These are phyloP conservation scores for Gallinago media DNA, from an alignment of 2,113 vertebrate genomes.

Conservation along the genomic window DNA sequence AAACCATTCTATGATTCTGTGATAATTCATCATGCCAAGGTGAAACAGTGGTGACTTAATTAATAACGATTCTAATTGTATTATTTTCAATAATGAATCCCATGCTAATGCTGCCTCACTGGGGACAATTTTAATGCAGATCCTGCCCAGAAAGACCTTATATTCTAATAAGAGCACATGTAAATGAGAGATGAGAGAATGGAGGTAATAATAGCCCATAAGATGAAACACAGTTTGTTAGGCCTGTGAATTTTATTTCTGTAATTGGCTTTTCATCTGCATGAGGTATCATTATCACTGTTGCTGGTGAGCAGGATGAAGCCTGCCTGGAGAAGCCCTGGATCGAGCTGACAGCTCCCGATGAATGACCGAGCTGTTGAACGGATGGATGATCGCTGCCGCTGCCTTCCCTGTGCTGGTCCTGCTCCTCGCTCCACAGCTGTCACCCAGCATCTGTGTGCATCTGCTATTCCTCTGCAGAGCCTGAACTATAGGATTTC, in stretches of 20 bases:
- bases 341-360: not conserved
- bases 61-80: not conserved
- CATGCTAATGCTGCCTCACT: not conserved
- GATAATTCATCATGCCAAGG: not conserved
- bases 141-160: not conserved
- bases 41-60: not conserved
- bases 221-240: not conserved
- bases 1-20: too few relatives aligned
- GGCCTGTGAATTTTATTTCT: not conserved
- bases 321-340: not conserved
- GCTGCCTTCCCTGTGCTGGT: not conserved
- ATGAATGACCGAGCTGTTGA: not conserved
- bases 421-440: not conserved
- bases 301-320: rapidly evolving
- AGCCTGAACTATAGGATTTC: not conserved
- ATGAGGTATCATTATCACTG: not conserved
- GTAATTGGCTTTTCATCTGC: not conserved
- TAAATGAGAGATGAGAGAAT: not conserved
- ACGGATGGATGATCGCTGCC: not conserved
- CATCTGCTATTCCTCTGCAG: not conserved
- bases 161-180: not conserved
- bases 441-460: not conserved
- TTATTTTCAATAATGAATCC: not conserved
- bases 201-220: not conserved
- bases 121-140: not conserved